phyloP scores from a whole-genome alignment of 2,888 invertebrate genomes.

The Microplitis deprimator region DNA sequence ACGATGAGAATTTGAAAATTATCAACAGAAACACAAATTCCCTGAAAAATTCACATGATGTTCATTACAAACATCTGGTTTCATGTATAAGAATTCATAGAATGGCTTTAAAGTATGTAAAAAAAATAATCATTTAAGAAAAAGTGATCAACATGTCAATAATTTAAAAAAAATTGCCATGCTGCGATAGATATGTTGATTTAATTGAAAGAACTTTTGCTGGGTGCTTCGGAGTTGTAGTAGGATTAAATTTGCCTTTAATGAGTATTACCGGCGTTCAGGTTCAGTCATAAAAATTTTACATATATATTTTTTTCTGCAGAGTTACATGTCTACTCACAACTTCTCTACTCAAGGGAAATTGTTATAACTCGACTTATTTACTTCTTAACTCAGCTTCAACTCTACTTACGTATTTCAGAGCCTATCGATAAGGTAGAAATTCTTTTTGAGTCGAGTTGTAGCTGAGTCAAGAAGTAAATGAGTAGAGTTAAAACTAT shows the following conservation, averaged over 20 bases:
- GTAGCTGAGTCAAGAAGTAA: no score
- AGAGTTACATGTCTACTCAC: no score
- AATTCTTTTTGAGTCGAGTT: no score
- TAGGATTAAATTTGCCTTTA: background rate
- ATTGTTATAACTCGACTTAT: no score
- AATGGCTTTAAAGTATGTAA: background rate
- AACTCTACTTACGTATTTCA: no score
- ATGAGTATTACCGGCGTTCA: constrained; percentile 22
- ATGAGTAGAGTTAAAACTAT: no score
- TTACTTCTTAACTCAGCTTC: no score
- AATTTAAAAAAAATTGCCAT: background rate
- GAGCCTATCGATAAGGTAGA: no score
- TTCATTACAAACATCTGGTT: constrained; percentile 2
- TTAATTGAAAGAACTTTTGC: constrained; percentile 2
- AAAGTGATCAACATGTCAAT: background rate
- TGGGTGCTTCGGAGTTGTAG: background rate
- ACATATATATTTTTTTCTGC: background rate
- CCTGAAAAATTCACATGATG: background rate
- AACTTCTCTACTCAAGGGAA: no score
- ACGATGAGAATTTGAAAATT: background rate
- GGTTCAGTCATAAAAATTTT: background rate
- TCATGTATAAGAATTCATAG: background rate
- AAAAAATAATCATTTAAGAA: background rate
- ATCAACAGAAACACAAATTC: background rate
- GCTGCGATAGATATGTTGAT: constrained; percentile 6